Conservation (phyloP, 2,888 invertebrate species). For the Drosophila buzzatii region DNA sequence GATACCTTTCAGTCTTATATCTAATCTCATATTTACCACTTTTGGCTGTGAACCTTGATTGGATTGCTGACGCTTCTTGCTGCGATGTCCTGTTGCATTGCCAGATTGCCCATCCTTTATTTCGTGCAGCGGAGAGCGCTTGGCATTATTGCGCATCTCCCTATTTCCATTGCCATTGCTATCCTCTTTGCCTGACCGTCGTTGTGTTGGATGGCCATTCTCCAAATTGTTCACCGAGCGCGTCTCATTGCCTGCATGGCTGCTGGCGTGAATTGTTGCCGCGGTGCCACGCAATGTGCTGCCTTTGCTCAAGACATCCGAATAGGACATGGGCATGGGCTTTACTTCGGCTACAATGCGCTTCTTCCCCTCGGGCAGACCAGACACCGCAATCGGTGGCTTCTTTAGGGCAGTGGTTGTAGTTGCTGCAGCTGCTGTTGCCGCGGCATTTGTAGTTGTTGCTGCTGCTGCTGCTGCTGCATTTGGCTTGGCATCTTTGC, state of each 20-base stretch:
- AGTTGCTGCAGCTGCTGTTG: slow-evolving; percentile 24
- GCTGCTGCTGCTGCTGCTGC: slow-evolving; percentile 19
- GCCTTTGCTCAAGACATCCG: slow-evolving; percentile 91
- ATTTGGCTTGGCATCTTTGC: slow-evolving; percentile 13
- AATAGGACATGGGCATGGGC: slow-evolving; percentile 94
- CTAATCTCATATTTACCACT: background rate
- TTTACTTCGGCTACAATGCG: slow-evolving; percentile 94
- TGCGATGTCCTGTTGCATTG: slow-evolving; percentile 49
- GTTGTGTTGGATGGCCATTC: slow-evolving; percentile 36
- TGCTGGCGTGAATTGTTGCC: slow-evolving; percentile 23
- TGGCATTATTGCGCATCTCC: slow-evolving; percentile 65
- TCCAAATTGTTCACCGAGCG: slow-evolving; percentile 52
- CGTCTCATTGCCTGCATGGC: slow-evolving; percentile 29
- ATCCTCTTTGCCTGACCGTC: slow-evolving; percentile 63
- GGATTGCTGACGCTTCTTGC: slow-evolving; percentile 58
- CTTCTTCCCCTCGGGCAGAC: slow-evolving; percentile 80
- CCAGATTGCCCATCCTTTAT: slow-evolving; percentile 80
- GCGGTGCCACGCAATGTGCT: slow-evolving; percentile 49
- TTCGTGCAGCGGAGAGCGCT: slow-evolving; percentile 85
- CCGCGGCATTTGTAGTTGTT: slow-evolving; percentile 26
- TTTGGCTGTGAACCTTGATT: slow-evolving; percentile 33
- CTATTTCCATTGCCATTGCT: slow-evolving; percentile 30
- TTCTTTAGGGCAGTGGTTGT: slow-evolving; percentile 52
- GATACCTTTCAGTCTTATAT: no score
- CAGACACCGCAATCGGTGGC: slow-evolving; percentile 44